phyloP scores from a whole-genome alignment of 2,113 vertebrate genomes.

The Hepsetus odoe region DNA sequence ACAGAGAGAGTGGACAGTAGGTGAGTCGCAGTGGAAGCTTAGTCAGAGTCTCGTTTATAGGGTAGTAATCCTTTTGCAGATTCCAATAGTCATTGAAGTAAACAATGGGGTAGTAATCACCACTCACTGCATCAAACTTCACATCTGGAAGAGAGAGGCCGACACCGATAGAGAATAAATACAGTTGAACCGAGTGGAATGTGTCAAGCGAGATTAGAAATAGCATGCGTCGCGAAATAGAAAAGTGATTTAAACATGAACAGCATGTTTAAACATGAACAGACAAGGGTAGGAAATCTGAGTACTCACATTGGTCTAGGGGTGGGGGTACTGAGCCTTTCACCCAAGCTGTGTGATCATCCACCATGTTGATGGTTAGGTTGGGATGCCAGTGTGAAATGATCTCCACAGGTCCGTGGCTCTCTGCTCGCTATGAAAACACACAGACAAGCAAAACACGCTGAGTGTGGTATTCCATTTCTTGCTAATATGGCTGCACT shows the following conservation, averaged over 20 bases:
- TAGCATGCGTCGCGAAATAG: no score
- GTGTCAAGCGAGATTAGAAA: no score
- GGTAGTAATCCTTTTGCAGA: conserved; percentile 93
- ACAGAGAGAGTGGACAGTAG: conserved; percentile 91
- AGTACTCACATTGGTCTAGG: conserved; percentile 87
- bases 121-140: conserved; percentile 92
- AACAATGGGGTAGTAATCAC: conserved; percentile 93
- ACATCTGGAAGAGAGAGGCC: conserved; percentile 78
- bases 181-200: no score
- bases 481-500: background rate
- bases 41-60: conserved; percentile 84
- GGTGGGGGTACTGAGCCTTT: conserved; percentile 93
- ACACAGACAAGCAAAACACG: conserved; percentile 25
- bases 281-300: no score
- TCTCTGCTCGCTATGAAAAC: conserved; percentile 85
- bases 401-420: conserved; percentile 90
- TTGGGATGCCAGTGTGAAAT: conserved; percentile 98
- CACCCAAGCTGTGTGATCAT: conserved; percentile 96
- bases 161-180: background rate
- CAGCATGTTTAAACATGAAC: background rate
- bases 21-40: conserved; percentile 83
- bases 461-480: background rate
- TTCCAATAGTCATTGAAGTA: conserved; percentile 99
- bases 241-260: background rate
- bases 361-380: conserved; percentile 95